These are phyloP conservation scores for Exocentrus adspersus DNA, from an alignment of 2,888 invertebrate species.

Conservation along the genomic window DNA sequence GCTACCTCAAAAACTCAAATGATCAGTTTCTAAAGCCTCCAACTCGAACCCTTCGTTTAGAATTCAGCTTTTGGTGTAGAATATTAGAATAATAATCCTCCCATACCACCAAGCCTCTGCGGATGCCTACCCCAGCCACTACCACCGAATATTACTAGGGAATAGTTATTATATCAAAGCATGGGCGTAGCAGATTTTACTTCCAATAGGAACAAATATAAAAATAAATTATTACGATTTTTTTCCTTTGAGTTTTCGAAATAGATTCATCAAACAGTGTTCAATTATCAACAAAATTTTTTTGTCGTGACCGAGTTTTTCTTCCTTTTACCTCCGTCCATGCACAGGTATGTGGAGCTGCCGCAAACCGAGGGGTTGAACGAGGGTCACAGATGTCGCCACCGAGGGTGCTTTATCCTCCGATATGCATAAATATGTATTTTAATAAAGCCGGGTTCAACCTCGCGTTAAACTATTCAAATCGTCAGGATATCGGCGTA, in stretches of 20 bases:
- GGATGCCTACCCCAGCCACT: neutral
- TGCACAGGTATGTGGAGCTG: too few species aligned
- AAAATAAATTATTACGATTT: too few species aligned
- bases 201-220: neutral
- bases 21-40: too few species aligned
- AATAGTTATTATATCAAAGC: neutral
- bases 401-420: constrained; percentile 39
- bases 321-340: too few species aligned
- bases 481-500: too few species aligned
- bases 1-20: too few species aligned
- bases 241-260: too few species aligned
- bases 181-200: neutral
- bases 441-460: constrained; percentile 27
- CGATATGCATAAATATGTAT: constrained; percentile 42
- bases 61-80: constrained; percentile 1
- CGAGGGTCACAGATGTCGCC: constrained; percentile 38
- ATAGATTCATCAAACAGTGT: too few species aligned
- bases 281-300: too few species aligned
- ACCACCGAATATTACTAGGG: neutral
- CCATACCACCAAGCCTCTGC: neutral
- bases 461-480: constrained; percentile 20
- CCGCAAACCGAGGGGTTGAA: constrained; percentile 2
- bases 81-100: constrained; percentile 2
- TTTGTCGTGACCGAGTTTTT: too few species aligned
- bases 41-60: neutral